Evolutionary conservation across 2,888 invertebrate species (phyloP).

Genomic region (Torymus auratus): DNA sequence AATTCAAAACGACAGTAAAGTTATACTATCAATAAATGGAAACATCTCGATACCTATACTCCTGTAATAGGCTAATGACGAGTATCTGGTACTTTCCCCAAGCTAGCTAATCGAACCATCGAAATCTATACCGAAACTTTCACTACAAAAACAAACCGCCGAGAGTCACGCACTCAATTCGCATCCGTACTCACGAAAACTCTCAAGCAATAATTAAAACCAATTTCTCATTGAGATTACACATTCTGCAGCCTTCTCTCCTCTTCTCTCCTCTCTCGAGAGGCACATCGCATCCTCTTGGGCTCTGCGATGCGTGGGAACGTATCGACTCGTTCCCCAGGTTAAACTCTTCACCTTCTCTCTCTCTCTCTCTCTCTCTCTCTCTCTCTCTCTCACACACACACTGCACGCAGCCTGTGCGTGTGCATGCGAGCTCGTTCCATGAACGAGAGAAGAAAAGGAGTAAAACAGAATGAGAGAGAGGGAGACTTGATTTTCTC

Average conservation of each 20-base stretch:
- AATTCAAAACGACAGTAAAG: no score
- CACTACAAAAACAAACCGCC: no score
- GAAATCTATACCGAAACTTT: no score
- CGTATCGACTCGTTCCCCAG: constrained; percentile 70
- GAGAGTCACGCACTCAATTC: no score
- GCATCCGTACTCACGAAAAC: background rate
- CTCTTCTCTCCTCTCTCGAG: no score
- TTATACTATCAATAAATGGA: no score
- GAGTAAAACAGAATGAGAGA: background rate
- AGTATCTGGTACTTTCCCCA: no score
- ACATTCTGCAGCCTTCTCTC: background rate
- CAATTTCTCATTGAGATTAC: constrained; percentile 43
- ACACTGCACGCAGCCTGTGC: background rate
- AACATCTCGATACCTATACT: no score
- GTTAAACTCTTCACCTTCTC: constrained; percentile 59
- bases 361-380: constrained; percentile 60
- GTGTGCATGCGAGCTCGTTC: constrained; percentile 33
- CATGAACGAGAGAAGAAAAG: background rate
- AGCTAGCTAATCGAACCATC: no score
- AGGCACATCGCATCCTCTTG: constrained; percentile 6
- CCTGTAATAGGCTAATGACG: no score
- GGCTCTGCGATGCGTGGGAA: constrained; percentile 70
- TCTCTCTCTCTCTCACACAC: no score
- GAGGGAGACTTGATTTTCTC: constrained; percentile 21
- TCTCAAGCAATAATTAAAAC: background rate